Evolutionary conservation across 2,113 vertebrate species (phyloP).

Genomic region (Coregonus clupeaformis): DNA sequence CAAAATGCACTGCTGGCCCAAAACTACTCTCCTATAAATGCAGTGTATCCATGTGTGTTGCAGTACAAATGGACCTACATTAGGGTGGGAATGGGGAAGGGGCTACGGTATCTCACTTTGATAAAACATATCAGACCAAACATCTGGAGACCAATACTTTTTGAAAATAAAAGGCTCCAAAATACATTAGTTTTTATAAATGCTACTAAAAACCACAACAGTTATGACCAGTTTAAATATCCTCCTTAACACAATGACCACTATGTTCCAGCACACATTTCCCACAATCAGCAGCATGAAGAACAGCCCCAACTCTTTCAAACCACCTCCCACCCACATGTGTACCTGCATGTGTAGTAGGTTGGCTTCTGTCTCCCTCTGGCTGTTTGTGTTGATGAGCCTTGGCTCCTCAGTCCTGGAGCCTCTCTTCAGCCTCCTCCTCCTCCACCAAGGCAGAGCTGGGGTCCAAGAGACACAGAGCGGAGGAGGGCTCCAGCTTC

Average conservation of each 20-base stretch:
- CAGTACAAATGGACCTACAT: conserved; percentile 83
- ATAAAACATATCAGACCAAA: conserved; percentile 90
- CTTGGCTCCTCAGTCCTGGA: conserved; percentile 60
- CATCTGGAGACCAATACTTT: conserved; percentile 88
- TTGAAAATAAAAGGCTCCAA: conserved; percentile 81
- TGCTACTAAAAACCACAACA: conserved; percentile 23
- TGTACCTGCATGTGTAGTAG: conserved; percentile 18
- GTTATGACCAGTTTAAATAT: background rate
- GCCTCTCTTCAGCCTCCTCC: conserved; percentile 79
- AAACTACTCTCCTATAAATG: conserved; percentile 82
- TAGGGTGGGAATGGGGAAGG: conserved; percentile 67
- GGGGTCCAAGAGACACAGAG: conserved; percentile 85
- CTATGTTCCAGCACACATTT: conserved; percentile 20
- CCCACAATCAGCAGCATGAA: conserved; percentile 15
- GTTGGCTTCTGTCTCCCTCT: conserved; percentile 46
- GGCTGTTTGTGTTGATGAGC: conserved; percentile 29
- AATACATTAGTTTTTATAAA: conserved; percentile 43
- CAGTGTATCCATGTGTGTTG: conserved; percentile 85
- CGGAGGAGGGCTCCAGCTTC: conserved; percentile 78
- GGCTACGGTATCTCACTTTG: conserved; percentile 78
- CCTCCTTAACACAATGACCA: conserved; percentile 11
- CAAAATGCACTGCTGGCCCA: conserved; percentile 83
- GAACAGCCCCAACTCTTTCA: conserved; percentile 22
- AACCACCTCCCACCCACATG: conserved; percentile 20
- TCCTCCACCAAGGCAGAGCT: conserved; percentile 86